Conservation (phyloP, 2,888 invertebrate genomes). For the Chirona hameri region DNA sequence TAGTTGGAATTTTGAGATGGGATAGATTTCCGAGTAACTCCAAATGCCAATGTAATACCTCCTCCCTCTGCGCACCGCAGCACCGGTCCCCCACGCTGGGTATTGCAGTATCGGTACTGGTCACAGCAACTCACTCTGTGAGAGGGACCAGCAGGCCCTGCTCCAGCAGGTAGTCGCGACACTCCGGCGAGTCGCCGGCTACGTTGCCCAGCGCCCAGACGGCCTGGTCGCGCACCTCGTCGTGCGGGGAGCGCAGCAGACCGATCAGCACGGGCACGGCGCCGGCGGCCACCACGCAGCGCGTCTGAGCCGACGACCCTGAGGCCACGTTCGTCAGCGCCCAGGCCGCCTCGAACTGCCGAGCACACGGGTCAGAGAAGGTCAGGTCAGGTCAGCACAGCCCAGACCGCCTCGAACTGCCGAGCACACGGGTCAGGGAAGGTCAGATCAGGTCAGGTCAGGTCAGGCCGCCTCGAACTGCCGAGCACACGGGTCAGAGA, state of each 20-base stretch:
- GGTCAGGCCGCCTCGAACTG: background rate
- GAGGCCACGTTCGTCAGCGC: slow-evolving; percentile 96
- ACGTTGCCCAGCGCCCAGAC: slow-evolving; percentile 98
- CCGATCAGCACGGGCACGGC: slow-evolving; percentile 77
- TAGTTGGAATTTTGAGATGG: no score
- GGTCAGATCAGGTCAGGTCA: background rate
- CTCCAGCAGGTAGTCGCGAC: slow-evolving; percentile 83
- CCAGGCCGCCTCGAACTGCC: slow-evolving; percentile 97
- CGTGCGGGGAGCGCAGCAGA: slow-evolving; percentile 63
- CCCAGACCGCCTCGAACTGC: background rate
- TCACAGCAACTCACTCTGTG: slow-evolving; percentile 59
- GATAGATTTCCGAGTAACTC: no score
- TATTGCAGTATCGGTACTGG: background rate
- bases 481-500: background rate
- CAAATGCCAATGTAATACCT: no score
- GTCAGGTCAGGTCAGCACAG: slow-evolving; percentile 30
- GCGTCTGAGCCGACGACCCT: slow-evolving; percentile 86
- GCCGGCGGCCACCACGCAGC: slow-evolving; percentile 77
- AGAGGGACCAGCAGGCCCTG: slow-evolving; percentile 72
- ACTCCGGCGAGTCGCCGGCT: slow-evolving; percentile 58
- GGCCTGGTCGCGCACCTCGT: slow-evolving; percentile 81
- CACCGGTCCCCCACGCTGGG: background rate
- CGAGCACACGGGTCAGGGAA: background rate
- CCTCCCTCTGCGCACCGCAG: no score
- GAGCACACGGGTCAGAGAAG: slow-evolving; percentile 37